phyloP scores from a whole-genome alignment of 2,113 vertebrate species.

The Lontra canadensis region DNA sequence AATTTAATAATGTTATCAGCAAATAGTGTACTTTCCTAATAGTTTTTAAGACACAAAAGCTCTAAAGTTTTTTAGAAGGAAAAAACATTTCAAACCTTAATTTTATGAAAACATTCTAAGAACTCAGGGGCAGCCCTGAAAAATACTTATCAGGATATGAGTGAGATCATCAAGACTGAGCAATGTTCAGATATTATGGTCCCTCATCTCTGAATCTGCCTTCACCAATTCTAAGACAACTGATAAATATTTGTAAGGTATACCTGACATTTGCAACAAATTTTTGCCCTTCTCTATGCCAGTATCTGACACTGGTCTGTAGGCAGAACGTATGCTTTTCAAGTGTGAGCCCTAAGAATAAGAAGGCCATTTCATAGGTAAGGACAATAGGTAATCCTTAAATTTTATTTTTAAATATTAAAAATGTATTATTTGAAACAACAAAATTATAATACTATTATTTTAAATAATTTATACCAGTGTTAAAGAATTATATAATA shows the following conservation, averaged over 20 bases:
- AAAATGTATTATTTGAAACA: neutral
- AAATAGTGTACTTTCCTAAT: neutral
- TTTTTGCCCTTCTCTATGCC: neutral
- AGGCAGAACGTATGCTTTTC: neutral
- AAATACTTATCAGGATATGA: neutral
- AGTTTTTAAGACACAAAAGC: neutral
- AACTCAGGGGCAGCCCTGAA: neutral
- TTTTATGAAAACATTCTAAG: neutral
- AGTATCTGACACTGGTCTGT: neutral
- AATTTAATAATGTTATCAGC: neutral
- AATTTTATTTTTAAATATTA: neutral
- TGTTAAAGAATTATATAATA: neutral
- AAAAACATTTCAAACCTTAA: neutral
- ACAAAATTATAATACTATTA: neutral
- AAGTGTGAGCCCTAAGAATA: neutral
- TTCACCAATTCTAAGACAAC: neutral
- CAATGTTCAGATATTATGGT: neutral
- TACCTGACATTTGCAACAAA: neutral
- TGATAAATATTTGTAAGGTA: neutral
- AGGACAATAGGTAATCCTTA: neutral
- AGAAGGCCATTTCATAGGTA: neutral
- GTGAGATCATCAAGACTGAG: neutral
- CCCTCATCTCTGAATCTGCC: neutral
- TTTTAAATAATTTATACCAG: neutral
- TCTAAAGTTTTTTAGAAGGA: neutral